Percentiles rank a stretch among this genome's conserved stretches.
Evolutionary conservation across 2,888 invertebrate species (phyloP).

Genomic region (Hetaerina titia): DNA sequence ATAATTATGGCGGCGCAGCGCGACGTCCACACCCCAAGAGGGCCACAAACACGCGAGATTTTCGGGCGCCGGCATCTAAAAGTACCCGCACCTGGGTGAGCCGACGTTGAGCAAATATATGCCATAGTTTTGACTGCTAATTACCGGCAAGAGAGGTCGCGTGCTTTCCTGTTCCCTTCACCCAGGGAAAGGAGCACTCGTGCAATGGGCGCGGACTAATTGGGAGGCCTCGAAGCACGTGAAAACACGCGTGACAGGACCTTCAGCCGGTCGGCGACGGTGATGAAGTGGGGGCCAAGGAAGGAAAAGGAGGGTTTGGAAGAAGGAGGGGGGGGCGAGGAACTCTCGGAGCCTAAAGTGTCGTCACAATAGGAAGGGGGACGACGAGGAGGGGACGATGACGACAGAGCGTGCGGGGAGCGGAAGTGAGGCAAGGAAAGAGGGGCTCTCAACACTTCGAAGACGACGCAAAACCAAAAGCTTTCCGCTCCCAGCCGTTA

Average conservation of each 20-base stretch:
- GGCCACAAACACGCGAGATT: too few relatives aligned
- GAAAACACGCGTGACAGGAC: slow-evolving; percentile 13
- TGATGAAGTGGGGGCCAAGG: not conserved
- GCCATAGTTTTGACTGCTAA: not conserved
- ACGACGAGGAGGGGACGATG: not conserved
- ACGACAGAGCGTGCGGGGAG: not conserved
- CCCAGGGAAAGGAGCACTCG: not conserved
- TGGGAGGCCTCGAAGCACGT: not conserved
- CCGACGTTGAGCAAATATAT: not conserved
- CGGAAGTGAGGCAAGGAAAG: too few relatives aligned
- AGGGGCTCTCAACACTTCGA: too few relatives aligned
- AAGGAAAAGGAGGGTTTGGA: not conserved
- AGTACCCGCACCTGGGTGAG: not conserved
- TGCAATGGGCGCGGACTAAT: slow-evolving; percentile 9
- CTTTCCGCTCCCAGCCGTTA: too few relatives aligned
- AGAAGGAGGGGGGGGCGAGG: not conserved
- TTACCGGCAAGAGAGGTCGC: not conserved
- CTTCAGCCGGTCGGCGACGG: not conserved
- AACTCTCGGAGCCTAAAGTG: not conserved
- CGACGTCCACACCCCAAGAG: too few relatives aligned
- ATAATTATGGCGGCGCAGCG: too few relatives aligned
- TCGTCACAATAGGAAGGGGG: not conserved
- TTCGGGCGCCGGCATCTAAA: too few relatives aligned
- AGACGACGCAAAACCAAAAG: too few relatives aligned
- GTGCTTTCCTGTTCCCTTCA: not conserved